Percentiles rank a stretch among this genome's conserved stretches.
Evolutionary conservation across 2,797 vertebrate genomes (phyloP).

Genomic region (Pelodytes ibericus): DNA sequence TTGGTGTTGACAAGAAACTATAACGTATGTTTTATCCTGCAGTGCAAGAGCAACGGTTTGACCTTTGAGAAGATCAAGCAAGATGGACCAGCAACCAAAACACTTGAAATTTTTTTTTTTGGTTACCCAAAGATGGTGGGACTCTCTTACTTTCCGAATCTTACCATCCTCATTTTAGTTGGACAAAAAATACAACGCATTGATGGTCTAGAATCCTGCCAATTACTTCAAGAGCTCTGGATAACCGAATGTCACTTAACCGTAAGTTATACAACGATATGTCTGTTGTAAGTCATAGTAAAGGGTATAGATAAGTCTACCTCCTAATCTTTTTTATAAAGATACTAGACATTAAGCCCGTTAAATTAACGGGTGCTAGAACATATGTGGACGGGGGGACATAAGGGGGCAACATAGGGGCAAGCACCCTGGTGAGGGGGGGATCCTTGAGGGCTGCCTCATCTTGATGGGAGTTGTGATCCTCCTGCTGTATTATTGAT

Average conservation of each 20-base stretch:
- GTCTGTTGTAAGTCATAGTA: too few relatives aligned
- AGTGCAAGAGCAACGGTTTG: constrained; percentile 81
- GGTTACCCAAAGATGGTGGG: constrained; percentile 79
- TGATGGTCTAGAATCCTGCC: constrained; percentile 74
- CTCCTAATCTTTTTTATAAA: too few relatives aligned
- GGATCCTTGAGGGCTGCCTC: too few relatives aligned
- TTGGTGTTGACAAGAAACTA: too few relatives aligned
- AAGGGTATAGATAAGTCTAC: too few relatives aligned
- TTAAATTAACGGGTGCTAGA: too few relatives aligned
- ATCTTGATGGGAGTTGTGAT: too few relatives aligned
- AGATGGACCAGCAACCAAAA: constrained; percentile 68
- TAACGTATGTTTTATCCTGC: constrained; percentile 59
- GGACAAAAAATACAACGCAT: constrained; percentile 77
- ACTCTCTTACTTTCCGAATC: constrained; percentile 77
- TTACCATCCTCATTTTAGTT: constrained; percentile 77
- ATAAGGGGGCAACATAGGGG: too few relatives aligned
- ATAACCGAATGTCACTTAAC: constrained; percentile 78
- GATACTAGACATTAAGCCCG: too few relatives aligned
- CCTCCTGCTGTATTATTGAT: too few relatives aligned
- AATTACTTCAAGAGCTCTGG: constrained; percentile 82
- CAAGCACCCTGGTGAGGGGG: too few relatives aligned
- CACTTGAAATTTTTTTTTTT: constrained; percentile 84
- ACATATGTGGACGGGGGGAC: too few relatives aligned
- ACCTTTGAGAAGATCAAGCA: constrained; percentile 74
- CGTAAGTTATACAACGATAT: constrained; percentile 76